These are phyloP conservation scores for Drosophila ogumai DNA, from an alignment of 1,140 invertebrate genomes.

Conservation along the genomic window DNA sequence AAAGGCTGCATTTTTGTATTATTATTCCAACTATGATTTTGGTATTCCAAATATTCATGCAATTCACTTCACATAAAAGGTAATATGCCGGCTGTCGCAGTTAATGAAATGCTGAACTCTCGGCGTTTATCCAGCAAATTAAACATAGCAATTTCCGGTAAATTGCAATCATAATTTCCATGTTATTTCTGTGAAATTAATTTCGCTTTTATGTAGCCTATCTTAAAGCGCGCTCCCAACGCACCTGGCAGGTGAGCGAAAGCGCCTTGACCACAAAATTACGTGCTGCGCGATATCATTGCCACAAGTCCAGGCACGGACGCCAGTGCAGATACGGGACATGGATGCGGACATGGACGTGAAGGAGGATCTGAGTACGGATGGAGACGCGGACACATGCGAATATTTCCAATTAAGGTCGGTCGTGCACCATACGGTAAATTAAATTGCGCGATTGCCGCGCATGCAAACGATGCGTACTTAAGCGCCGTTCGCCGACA, in stretches of 20 bases:
- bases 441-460: constrained; percentile 73
- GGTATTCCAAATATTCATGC: neutral
- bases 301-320: constrained; percentile 19
- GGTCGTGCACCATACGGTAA: constrained; percentile 63
- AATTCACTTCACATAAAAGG: neutral
- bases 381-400: constrained; percentile 19
- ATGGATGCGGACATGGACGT: neutral
- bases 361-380: neutral
- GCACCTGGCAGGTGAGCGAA: constrained; percentile 25
- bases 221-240: constrained; percentile 18
- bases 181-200: constrained; percentile 23
- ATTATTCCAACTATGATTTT: neutral
- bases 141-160: constrained; percentile 3
- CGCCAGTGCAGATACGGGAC: constrained; percentile 1
- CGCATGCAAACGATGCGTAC: constrained; percentile 70
- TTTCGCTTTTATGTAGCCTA: constrained; percentile 16
- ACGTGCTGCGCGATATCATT: constrained; percentile 61
- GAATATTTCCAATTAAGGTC: constrained; percentile 56
- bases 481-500: constrained; percentile 58
- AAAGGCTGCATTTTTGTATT: neutral
- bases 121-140: constrained; percentile 3
- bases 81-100: neutral
- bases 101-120: neutral
- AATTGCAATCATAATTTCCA: constrained; percentile 13
- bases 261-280: constrained; percentile 72